These are phyloP conservation scores for Cathartes aura DNA, from an alignment of 2,113 vertebrate genomes.

Conservation along the genomic window DNA sequence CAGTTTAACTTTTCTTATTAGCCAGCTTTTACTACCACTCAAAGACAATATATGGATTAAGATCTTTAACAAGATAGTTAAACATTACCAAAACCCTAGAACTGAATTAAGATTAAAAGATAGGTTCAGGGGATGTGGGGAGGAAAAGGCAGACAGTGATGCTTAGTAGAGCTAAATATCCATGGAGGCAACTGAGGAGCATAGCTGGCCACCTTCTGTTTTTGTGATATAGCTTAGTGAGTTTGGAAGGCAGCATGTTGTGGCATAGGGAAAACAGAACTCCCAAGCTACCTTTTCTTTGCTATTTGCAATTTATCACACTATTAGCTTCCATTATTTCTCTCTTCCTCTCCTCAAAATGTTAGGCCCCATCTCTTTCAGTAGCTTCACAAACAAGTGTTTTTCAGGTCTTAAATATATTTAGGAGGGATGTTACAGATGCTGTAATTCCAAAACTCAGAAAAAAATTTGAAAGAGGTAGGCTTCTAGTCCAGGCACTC, in stretches of 20 bases:
- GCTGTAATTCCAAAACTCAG: neutral
- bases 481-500: neutral
- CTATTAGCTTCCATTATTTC: neutral
- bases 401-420: neutral
- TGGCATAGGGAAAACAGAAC: neutral
- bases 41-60: neutral
- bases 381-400: neutral
- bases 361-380: neutral
- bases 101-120: neutral
- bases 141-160: neutral
- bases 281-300: neutral
- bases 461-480: neutral
- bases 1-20: constrained; percentile 11
- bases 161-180: neutral
- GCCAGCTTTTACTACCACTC: neutral
- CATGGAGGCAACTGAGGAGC: neutral
- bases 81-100: neutral
- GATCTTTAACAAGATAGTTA: neutral
- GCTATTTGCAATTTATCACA: neutral
- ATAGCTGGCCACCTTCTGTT: neutral
- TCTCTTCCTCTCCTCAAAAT: neutral
- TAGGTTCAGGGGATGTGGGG: neutral
- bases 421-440: neutral
- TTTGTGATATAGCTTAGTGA: neutral
- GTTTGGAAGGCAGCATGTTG: neutral